phyloP scores from a whole-genome alignment of 2,113 vertebrate species.

The Podarcis cretensis region DNA sequence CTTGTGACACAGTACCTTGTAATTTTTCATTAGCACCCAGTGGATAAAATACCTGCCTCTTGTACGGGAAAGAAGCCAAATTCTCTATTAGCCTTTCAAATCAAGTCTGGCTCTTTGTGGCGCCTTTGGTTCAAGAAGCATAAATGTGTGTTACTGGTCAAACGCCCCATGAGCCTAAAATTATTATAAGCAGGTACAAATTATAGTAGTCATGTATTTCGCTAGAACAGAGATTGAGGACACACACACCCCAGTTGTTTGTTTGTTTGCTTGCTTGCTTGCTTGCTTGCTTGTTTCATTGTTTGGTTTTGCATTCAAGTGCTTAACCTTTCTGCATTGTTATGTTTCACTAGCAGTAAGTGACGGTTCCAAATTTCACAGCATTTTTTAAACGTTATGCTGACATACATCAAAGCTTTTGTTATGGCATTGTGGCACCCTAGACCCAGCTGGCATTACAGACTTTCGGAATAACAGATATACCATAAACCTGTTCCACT shows the following conservation, averaged over 20 bases:
- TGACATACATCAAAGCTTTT: background rate
- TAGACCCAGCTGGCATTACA: background rate
- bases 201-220: background rate
- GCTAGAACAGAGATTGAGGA: background rate
- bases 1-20: background rate
- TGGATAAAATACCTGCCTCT: conserved; percentile 28
- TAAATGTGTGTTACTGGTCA: background rate
- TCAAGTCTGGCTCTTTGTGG: conserved; percentile 4
- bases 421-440: background rate
- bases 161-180: background rate
- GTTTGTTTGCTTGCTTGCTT: too few species aligned
- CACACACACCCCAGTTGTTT: too few species aligned
- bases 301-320: background rate
- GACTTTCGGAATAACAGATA: background rate
- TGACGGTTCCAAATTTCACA: background rate
- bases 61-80: background rate
- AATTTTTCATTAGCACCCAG: conserved; percentile 1
- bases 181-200: background rate
- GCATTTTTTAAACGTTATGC: background rate
- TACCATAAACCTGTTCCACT: background rate
- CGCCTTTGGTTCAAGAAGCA: background rate
- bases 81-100: conserved; percentile 6
- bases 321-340: background rate
- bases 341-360: background rate
- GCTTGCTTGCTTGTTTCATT: too few species aligned